Evolutionary conservation across 2,797 vertebrate species (phyloP), one percentile per base, ranked within the genome.

Genomic region (Rhinichthys osculus): DNA sequence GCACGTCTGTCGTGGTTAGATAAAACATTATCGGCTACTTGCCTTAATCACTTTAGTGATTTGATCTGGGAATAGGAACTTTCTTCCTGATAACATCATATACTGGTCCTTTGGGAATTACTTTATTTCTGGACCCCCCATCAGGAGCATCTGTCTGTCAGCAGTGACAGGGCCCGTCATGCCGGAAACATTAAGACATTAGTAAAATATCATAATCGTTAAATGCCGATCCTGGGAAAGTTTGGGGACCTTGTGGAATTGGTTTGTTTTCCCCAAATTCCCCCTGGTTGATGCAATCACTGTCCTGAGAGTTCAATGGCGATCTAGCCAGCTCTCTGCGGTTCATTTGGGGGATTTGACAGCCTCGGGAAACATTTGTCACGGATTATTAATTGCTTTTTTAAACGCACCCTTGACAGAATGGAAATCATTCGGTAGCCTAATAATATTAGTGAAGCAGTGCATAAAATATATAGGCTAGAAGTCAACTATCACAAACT

Each of bases 181-280:
- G 82, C 79, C 83, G 83, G 64, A 86, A 81, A 89, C 87, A 90
- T 85, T 44, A 17, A 83, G 70, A 85, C 78, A 89, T 62, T 57
- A 89, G 54, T 57, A 33, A 88, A 90, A 87, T 85, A 86, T 87
- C 81, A 82, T 80, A 81, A 90, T 73, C 69, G 33, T 90, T 76
- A 78, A 76, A 85, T 82, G 64, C 82, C 79, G 84, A 89, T 87
- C 89, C 89, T 92, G 89, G 90, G 89, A 92, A 92, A 90, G 83
- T 89, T 83, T 85, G 77, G 62, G 78, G 81, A 84, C 71, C 57
- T 79, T 8, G 74, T 69, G 66, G 70, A 85, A 87, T 88, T 66
- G 27, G 27, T 59, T 83, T 82, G 82, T 85, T 87, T 50, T 67
- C n/a, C 7, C 27, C 27, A 44, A 84, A 84, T 57, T 83, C 76